phyloP scores from a whole-genome alignment of 2,113 vertebrate genomes.

The Melanostigma gelatinosum region DNA sequence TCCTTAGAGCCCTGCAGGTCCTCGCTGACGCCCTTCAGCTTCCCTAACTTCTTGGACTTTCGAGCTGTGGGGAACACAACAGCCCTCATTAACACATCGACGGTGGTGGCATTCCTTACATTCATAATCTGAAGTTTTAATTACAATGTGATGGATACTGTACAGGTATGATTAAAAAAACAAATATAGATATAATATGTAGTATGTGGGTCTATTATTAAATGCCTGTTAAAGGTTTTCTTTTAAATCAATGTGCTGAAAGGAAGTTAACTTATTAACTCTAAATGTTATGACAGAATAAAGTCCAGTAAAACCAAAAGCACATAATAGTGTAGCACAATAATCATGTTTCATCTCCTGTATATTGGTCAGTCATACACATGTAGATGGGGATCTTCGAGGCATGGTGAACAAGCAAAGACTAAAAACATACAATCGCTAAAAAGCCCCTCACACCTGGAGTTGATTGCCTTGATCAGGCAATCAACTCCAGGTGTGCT shows the following conservation, averaged over 20 bases:
- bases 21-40: conserved; percentile 93
- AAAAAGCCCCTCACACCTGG: too few species aligned
- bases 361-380: background rate
- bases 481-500: too few species aligned
- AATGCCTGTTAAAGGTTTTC: background rate
- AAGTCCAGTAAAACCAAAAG: background rate
- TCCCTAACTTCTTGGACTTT: conserved; percentile 97
- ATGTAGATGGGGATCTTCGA: background rate
- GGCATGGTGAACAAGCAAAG: background rate
- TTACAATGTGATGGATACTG: background rate
- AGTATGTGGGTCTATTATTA: background rate
- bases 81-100: conserved; percentile 9
- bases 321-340: background rate
- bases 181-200: background rate
- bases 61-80: conserved; percentile 84
- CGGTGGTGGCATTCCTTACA: conserved; percentile 15
- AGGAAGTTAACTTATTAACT: background rate
- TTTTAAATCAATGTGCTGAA: background rate
- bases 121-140: conserved; percentile 5
- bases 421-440: background rate
- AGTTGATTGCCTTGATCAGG: too few species aligned
- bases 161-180: background rate
- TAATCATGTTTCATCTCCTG: background rate
- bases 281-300: background rate
- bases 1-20: conserved; percentile 92